Conservation (phyloP, 2,113 vertebrate genomes). For the Paralichthys olivaceus region DNA sequence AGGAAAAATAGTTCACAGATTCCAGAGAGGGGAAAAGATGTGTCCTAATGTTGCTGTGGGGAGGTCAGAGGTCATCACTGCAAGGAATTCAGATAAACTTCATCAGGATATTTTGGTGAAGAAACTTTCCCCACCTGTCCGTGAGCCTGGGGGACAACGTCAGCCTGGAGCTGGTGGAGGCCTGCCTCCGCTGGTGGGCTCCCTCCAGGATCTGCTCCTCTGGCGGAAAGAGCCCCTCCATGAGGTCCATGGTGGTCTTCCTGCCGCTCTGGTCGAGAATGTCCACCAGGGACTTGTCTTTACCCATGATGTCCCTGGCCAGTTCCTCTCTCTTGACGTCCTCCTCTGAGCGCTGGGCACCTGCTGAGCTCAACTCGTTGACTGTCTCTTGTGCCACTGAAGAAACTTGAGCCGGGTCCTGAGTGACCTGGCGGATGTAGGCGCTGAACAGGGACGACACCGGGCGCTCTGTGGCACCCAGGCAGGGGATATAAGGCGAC, state of each 20-base stretch:
- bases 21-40: no score
- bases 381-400: background rate
- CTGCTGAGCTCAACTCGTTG: background rate
- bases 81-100: no score
- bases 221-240: conserved; percentile 94
- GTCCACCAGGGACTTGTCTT: conserved; percentile 91
- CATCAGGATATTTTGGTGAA: background rate
- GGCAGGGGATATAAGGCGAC: conserved; percentile 74
- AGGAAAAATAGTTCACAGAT: no score
- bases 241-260: conserved; percentile 95
- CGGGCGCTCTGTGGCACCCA: conserved; percentile 72
- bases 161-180: conserved; percentile 80
- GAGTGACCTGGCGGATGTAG: conserved; percentile 76
- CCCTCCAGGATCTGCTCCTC: conserved; percentile 89
- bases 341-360: conserved; percentile 74
- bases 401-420: background rate
- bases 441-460: conserved; percentile 85
- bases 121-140: conserved; percentile 80
- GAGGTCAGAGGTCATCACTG: no score
- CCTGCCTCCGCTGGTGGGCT: conserved; percentile 87
- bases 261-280: conserved; percentile 91
- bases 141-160: conserved; percentile 76
- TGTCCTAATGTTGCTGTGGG: no score
- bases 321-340: conserved; percentile 93
- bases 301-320: conserved; percentile 90